Base-by-base conservation (phyloP, 2,888 invertebrate genomes). In the Daptonema setosum region DNA sequence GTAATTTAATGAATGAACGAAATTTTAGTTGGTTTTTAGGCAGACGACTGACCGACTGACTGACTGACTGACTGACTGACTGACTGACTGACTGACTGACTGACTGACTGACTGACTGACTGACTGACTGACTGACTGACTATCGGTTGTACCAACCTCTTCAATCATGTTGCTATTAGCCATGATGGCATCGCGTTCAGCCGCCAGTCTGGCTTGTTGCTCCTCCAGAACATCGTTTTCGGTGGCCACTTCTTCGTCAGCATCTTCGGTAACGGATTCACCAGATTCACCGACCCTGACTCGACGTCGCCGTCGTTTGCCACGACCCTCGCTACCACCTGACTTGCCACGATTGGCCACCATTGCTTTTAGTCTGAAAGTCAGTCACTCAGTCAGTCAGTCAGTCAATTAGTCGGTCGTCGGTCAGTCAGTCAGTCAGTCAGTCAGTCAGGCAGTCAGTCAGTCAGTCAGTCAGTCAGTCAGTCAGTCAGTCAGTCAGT, bases 141-240 rank as follows among this genome's bases (percentile, higher is more conserved):
- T n/a, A n/a, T n/a, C n/a, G n/a, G 35, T 17, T 11, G 8, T 35
- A 22, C 45, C 8, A 5, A 45, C 72, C 65, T 73, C 73, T 22
- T 65, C 66, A 54, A 74, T 67, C 22, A 73, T 57, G 47, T 63
- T 63, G 47, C 64, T 66, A 61, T 69, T 68, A 54, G 71, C 72
- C 55, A 76, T 61, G 52, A 78, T 73, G 20, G 72, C 69, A 41
- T 70, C 63, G 55, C 73, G 71, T 61, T 77, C 75, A 41, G 68
- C 64, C 55, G 74, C 72, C 51, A 77, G 65, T 55, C 71, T 70
- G 17, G 64, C 64, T 59, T 72, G 69, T 60, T 75, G 71, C 56
- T 73, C 70, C 50, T 68, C 64, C 63, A 71, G 63, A 60, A 67
- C 72, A 0, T 66, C 71, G 60, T 77, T 77, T 5, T 45, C 45